Evolutionary conservation across 2,113 vertebrate species (phyloP), one percentile per base, ranked within the genome.

Genomic region (Trachemys scripta): DNA sequence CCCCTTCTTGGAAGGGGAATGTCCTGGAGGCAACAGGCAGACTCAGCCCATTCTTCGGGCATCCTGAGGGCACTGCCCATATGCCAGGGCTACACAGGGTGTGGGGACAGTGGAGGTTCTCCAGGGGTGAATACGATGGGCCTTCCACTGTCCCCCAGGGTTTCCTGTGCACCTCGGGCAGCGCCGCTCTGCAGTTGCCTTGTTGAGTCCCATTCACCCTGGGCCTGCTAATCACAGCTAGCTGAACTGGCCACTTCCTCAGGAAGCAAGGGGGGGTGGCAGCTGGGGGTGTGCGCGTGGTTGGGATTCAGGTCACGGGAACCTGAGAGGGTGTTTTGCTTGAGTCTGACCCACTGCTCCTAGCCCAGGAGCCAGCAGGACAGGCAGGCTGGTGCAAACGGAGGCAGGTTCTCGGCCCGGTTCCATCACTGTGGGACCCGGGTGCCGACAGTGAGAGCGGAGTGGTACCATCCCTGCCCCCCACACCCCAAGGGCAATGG

Each of bases 281-380:
- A 45, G 22, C 11, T 8, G 49, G 25, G 16, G 38, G 8, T 19
- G 51, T 51, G 51, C 16, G 22, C 42, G 13, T 17, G 42, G 38
- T 24, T 59, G 51, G 51, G 51, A 50, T 47, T 29, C 24, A 35
- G 59, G 8, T 16, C 17, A 3, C 5, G 12, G 11, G 17, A 20
- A 17, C 42, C 17, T 35, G 25, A 17, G 8, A 97, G 96, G 96
- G 96, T 87, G 95, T 96, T 96, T 38, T 93, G 97, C 95, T 94
- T 31, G 42, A 42, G 42, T 42, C 4, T 42, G 42, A 42, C 42
- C 42, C 42, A 42, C 42, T 42, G 42, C 95, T 94, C 47, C n/a
- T 14, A 19, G 11, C 92, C 96, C 17, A 72, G 65, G 94, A 96
- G 97, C 91, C 97, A 95, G 69, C 94, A 95, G 84, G 56, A 56